Evolutionary conservation across 2,797 vertebrate species (phyloP).

Genomic region (Gymnothorax reevesii): DNA sequence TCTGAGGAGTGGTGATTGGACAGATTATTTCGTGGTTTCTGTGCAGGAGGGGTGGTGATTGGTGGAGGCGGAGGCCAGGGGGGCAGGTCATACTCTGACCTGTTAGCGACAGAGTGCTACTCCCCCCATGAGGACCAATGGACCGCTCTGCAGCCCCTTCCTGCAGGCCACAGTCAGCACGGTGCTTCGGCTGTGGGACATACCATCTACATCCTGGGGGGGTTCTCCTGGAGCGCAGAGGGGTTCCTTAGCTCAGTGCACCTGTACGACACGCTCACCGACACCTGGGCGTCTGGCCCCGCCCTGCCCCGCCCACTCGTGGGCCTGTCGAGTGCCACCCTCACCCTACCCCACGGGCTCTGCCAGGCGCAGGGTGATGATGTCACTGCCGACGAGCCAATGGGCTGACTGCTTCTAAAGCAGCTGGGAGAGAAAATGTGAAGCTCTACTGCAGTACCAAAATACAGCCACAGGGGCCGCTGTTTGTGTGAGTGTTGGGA

Average conservation of each 20-base stretch:
- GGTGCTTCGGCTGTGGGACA: slow-evolving; percentile 21
- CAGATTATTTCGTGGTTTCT: not conserved
- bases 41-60: slow-evolving; percentile 33
- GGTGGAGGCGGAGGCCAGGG: not conserved
- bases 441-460: not conserved
- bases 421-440: too few relatives aligned
- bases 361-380: not conserved
- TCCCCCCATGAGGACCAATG: slow-evolving; percentile 29
- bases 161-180: slow-evolving; percentile 36
- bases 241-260: slow-evolving; percentile 34
- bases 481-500: not conserved
- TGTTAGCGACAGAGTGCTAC: slow-evolving; percentile 34
- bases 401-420: not conserved
- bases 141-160: slow-evolving; percentile 29
- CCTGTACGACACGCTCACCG: slow-evolving; percentile 25
- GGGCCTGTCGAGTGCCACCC: slow-evolving; percentile 32
- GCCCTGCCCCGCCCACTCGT: slow-evolving; percentile 36
- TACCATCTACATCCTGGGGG: slow-evolving; percentile 32
- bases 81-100: slow-evolving; percentile 33
- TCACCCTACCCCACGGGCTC: slow-evolving; percentile 28
- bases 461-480: not conserved
- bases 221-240: slow-evolving; percentile 37
- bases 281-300: slow-evolving; percentile 28
- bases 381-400: not conserved
- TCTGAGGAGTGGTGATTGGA: too few relatives aligned